A percentile compares a stretch with the other conserved stretches of the same genome.
Evolutionary conservation across 2,797 vertebrate genomes (phyloP).

Genomic region (Cacajao melanocephalus): DNA sequence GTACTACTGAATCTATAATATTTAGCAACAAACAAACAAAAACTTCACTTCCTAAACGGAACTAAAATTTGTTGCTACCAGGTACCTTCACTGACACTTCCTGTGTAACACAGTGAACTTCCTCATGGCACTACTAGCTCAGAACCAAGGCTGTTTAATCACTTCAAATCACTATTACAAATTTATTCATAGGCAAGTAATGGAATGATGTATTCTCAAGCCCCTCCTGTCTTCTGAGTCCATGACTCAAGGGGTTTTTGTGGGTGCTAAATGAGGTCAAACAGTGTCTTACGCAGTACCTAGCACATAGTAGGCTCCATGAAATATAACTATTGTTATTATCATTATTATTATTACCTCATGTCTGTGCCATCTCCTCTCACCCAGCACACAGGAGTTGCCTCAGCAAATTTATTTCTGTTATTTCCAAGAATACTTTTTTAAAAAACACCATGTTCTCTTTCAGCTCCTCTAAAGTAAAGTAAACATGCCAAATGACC

Average conservation of each 20-base stretch:
- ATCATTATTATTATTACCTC: not conserved
- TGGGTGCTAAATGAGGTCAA: not conserved
- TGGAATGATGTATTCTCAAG: not conserved
- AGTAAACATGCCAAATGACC: not conserved
- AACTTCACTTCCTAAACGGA: not conserved
- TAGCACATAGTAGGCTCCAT: not conserved
- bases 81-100: not conserved
- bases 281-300: not conserved
- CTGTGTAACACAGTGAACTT: not conserved
- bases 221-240: not conserved
- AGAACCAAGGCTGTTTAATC: not conserved
- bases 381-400: no score
- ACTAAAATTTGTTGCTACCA: not conserved
- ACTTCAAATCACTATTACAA: not conserved
- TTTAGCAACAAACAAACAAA: not conserved
- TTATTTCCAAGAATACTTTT: not conserved
- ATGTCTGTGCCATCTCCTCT: not conserved
- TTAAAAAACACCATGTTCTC: accelerated
- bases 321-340: not conserved
- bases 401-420: not conserved
- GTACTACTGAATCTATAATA: not conserved
- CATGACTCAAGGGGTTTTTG: not conserved
- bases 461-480: not conserved
- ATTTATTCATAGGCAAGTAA: not conserved
- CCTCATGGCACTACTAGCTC: not conserved